Conservation (phyloP, 2,113 vertebrate genomes). For the Caloenas nicobarica region DNA sequence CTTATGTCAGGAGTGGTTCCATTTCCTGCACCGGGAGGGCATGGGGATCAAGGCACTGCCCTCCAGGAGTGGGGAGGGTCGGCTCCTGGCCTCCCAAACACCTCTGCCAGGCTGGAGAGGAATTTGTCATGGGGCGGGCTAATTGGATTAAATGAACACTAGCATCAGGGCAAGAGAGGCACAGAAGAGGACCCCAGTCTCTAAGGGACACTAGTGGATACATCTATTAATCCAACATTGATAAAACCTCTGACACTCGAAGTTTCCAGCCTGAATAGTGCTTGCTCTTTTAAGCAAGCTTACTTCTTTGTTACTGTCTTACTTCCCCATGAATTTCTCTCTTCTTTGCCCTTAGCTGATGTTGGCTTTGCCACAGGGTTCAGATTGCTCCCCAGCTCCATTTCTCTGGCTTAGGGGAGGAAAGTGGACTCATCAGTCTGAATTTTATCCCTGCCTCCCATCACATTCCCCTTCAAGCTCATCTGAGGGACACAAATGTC, state of each 20-base stretch:
- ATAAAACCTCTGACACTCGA: background rate
- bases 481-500: background rate
- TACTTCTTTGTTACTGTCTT: background rate
- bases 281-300: background rate
- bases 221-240: background rate
- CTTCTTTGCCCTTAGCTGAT: background rate
- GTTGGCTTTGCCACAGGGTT: background rate
- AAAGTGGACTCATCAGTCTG: background rate
- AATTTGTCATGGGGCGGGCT: background rate
- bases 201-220: background rate
- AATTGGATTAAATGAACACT: background rate
- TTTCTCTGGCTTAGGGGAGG: background rate
- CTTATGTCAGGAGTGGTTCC: constrained; percentile 3
- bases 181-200: background rate
- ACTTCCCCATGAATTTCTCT: background rate
- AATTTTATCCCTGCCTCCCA: background rate
- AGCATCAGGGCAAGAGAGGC: background rate
- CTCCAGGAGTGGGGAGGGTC: background rate
- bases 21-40: background rate
- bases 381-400: background rate
- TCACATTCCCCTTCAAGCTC: background rate
- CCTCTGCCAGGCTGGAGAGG: background rate
- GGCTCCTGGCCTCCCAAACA: background rate
- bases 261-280: background rate
- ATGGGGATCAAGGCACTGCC: background rate